These are phyloP conservation scores for Dromaius novaehollandiae DNA, from an alignment of 2,113 vertebrate genomes.

Conservation along the genomic window DNA sequence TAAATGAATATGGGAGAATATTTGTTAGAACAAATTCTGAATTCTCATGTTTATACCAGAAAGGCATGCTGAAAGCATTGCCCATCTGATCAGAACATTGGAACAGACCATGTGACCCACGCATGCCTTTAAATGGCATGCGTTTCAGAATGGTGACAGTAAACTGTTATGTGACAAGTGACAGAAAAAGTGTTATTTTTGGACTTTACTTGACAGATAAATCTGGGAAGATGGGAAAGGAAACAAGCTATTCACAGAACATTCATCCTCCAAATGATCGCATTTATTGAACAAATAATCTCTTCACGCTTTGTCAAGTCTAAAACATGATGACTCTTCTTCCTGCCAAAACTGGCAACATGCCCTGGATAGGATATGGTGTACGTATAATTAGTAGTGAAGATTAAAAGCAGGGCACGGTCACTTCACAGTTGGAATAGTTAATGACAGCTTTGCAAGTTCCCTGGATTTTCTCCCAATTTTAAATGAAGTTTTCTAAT, in stretches of 20 bases:
- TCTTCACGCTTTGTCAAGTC: conserved; percentile 1
- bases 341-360: conserved; percentile 11
- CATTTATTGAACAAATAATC: conserved; percentile 28
- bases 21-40: background rate
- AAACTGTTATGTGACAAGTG: conserved; percentile 8
- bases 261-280: background rate
- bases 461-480: background rate
- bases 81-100: background rate
- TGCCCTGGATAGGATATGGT: background rate
- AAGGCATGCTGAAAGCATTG: background rate
- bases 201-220: background rate
- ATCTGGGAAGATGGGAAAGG: conserved; percentile 24
- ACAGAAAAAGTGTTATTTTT: background rate
- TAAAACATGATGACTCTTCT: conserved; percentile 14
- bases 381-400: background rate
- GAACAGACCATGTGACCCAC: background rate
- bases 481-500: background rate
- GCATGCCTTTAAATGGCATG: conserved; percentile 2
- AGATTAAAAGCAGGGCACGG: background rate
- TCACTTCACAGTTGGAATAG: background rate
- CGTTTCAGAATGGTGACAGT: background rate
- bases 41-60: background rate
- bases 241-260: conserved; percentile 8
- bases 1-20: background rate
- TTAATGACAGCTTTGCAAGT: background rate